Evolutionary conservation across 2,888 invertebrate genomes (phyloP).

Genomic region (Caenorhabditis angaria): DNA sequence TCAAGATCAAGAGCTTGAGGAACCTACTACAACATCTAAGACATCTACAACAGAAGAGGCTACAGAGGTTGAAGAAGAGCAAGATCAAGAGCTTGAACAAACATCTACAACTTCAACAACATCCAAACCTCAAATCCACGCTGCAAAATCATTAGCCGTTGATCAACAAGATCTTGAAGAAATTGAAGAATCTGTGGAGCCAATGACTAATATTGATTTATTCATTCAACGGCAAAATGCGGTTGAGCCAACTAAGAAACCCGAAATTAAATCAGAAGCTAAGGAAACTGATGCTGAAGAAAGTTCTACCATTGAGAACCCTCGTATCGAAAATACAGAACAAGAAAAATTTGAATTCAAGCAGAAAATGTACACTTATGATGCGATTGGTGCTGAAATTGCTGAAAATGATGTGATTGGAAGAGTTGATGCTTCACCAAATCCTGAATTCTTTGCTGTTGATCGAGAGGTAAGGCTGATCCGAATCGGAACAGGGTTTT

Average conservation of each 20-base stretch:
- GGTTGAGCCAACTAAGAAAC: not conserved
- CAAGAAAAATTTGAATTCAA: conserved; percentile 36
- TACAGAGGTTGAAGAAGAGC: not conserved
- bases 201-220: conserved; percentile 15
- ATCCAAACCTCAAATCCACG: not conserved
- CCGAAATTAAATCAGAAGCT: not conserved
- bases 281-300: conserved; percentile 7
- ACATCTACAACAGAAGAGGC: not conserved
- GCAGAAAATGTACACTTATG: conserved; percentile 37
- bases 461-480: conserved; percentile 47
- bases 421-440: conserved; percentile 45
- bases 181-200: not conserved
- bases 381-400: conserved; percentile 42
- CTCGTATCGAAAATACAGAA: not conserved
- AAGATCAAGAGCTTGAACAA: not conserved
- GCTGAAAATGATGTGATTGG: conserved; percentile 45
- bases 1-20: not conserved
- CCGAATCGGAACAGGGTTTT: not conserved
- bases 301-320: conserved; percentile 6
- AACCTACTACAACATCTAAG: not conserved
- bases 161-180: not conserved
- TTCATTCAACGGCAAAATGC: conserved; percentile 13
- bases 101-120: not conserved
- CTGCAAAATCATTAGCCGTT: not conserved
- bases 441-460: conserved; percentile 48